These are phyloP conservation scores for Triops cancriformis DNA, from an alignment of 1,140 invertebrate species.

Conservation along the genomic window DNA sequence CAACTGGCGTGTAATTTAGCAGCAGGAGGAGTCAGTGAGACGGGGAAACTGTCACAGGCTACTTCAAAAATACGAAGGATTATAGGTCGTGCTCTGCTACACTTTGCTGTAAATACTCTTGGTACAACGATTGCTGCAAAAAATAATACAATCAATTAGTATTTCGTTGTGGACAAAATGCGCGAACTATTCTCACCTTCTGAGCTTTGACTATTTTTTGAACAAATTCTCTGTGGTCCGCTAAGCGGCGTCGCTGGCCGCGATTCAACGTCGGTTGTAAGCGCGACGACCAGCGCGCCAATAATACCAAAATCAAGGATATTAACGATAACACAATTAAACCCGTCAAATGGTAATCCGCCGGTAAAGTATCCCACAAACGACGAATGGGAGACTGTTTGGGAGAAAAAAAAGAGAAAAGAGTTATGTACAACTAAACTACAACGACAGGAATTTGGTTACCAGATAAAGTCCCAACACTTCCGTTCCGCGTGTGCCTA, in stretches of 20 bases:
- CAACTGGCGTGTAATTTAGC: conserved; percentile 21
- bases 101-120: conserved; percentile 47
- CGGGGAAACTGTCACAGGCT: conserved; percentile 27
- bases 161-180: background rate
- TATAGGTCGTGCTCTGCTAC: conserved; percentile 47
- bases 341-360: conserved; percentile 31
- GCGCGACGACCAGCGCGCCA: conserved; percentile 41
- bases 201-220: conserved; percentile 43
- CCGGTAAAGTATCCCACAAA: conserved; percentile 32
- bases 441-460: conserved; percentile 27
- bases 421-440: background rate
- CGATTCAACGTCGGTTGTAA: conserved; percentile 41
- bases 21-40: conserved; percentile 30
- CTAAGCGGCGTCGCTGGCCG: conserved; percentile 41
- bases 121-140: conserved; percentile 45
- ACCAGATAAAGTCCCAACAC: conserved; percentile 39
- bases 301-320: conserved; percentile 36
- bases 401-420: conserved; percentile 28
- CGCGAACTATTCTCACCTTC: conserved; percentile 38
- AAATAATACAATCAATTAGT: conserved; percentile 27
- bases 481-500: conserved; percentile 36
- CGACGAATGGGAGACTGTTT: conserved; percentile 39
- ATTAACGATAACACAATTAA: conserved; percentile 38
- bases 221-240: conserved; percentile 44
- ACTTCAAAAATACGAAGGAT: conserved; percentile 29